phyloP scores from a whole-genome alignment of 2,888 invertebrate species.

The Norana najaformis region DNA sequence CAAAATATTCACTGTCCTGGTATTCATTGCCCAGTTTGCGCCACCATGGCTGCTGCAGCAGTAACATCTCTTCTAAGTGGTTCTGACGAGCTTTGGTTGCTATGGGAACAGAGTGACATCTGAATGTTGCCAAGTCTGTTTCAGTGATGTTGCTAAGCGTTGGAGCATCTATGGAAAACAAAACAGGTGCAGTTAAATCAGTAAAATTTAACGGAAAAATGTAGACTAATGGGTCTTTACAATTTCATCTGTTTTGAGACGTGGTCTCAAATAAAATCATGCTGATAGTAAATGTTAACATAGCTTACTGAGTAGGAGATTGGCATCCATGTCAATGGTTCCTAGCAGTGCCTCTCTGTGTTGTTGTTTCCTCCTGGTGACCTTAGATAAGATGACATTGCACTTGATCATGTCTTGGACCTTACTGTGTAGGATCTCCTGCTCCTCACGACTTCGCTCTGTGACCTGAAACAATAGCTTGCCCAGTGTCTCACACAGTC shows the following conservation, averaged over 20 bases:
- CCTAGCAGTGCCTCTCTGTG: slow-evolving; percentile 57
- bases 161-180: slow-evolving; percentile 54
- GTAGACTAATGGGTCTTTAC: too few relatives aligned
- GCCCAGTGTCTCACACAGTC: not conserved
- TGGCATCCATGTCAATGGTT: slow-evolving; percentile 56
- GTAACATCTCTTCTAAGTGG: slow-evolving; percentile 53
- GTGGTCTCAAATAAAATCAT: slow-evolving; percentile 24
- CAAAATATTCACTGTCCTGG: slow-evolving; percentile 37
- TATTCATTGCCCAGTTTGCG: slow-evolving; percentile 49
- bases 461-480: slow-evolving; percentile 15
- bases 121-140: slow-evolving; percentile 55
- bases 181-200: not conserved
- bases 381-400: slow-evolving; percentile 48
- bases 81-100: slow-evolving; percentile 55
- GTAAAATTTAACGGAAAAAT: not conserved
- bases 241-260: too few relatives aligned
- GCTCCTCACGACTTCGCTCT: slow-evolving; percentile 38
- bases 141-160: slow-evolving; percentile 52
- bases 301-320: slow-evolving; percentile 47
- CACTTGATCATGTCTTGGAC: slow-evolving; percentile 52
- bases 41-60: slow-evolving; percentile 59
- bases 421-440: slow-evolving; percentile 52
- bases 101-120: slow-evolving; percentile 56
- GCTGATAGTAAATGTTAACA: not conserved
- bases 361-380: slow-evolving; percentile 51